A percentile compares a stretch with the other conserved stretches of the same genome.
Conservation (phyloP, 1,140 invertebrate genomes). For the Ceratina calcarata region DNA sequence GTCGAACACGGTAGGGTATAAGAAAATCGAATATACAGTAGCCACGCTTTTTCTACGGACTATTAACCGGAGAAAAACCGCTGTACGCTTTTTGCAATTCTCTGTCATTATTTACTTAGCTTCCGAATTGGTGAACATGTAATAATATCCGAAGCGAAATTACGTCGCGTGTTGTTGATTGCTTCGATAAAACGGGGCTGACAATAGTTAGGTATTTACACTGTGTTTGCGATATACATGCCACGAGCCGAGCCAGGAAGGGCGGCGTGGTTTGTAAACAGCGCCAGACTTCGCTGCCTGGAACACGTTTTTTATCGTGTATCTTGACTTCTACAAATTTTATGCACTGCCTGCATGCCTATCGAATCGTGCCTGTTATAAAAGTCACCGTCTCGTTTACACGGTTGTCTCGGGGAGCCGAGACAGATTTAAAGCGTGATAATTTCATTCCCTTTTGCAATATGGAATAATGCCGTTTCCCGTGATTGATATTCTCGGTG, state of each 20-base stretch:
- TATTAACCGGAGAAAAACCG: no score
- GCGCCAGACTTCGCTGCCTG: conserved; percentile 8
- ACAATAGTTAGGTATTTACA: conserved; percentile 6
- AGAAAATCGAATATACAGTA: no score
- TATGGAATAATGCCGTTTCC: not conserved
- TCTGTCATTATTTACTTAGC: no score
- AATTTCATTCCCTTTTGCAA: not conserved
- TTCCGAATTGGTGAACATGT: no score
- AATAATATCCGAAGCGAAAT: not conserved
- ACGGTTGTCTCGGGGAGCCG: not conserved
- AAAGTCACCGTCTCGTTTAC: conserved; percentile 28
- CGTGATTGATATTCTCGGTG: not conserved
- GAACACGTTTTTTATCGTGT: conserved; percentile 27
- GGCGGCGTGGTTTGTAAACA: conserved; percentile 54
- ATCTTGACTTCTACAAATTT: conserved; percentile 26
- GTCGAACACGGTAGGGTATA: no score
- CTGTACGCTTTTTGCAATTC: no score
- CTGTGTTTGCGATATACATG: conserved; percentile 17
- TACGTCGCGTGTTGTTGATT: not conserved
- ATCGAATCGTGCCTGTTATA: conserved; percentile 22
- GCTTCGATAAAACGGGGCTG: not conserved
- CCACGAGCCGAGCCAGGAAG: conserved; percentile 7
- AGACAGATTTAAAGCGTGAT: not conserved
- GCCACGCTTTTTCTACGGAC: no score
- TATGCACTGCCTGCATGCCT: conserved; percentile 31